Evolutionary conservation across 2,888 invertebrate species (phyloP), one percentile per base, ranked within the genome.

Genomic region (Cephus runcator): DNA sequence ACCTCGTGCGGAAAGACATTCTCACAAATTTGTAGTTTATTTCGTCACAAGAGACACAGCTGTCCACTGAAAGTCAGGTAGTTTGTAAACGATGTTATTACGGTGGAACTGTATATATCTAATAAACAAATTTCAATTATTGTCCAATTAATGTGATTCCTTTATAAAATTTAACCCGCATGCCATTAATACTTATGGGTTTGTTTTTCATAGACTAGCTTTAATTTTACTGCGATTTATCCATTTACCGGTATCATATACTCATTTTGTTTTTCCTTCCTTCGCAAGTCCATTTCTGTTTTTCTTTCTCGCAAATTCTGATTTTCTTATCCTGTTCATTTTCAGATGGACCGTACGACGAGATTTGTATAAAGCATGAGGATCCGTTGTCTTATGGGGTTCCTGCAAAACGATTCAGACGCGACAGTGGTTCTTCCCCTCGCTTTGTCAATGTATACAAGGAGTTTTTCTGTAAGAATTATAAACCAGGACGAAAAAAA

Each of bases 1-100:
- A 73, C 79, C 34, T 82, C 77, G 35, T 88, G 88, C 77, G 79
- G 83, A 30, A 87, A 84, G 68, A 87, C 85, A 0, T 88, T 88
- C 34, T 78, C 83, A 0, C 86, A 87, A 77, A 83, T 81, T 11
- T 85, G 85, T 74, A 87, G 87, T 69, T 77, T 84, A n/a, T 81
- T 82, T 69, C 83, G 83, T 12, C 87, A 87, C 75, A 84, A 80
- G 68, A 81, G 75, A 30, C 79, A 81, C 36, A 82, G 82, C 30
- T 76, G 76, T 36, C 73, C 68, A 2, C 56, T 23, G 0, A 56
- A 56, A 23, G 56, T 56, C 56, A 56, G 23, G 23, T 56, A 56
- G 56, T 56, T 15, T 23, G 1, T 9, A 23, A 9, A 23, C 9
- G 23, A 23, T 2, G 56, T 56, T 6, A 56, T 56, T 1, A 9